Evolutionary conservation across 2,888 invertebrate species (phyloP).

Genomic region (Drepanosiphum platanoidis): DNA sequence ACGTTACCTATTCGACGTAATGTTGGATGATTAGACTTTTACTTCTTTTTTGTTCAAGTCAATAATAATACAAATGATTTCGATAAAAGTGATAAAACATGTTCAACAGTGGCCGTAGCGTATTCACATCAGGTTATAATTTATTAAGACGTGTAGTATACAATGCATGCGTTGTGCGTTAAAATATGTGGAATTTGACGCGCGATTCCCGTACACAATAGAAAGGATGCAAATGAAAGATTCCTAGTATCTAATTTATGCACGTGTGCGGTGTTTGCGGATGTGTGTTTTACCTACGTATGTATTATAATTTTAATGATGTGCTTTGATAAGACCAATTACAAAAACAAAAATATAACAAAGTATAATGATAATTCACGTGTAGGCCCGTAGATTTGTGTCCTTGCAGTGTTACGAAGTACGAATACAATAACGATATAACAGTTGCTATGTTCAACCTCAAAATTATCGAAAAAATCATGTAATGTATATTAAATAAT

Average conservation of each 20-base stretch:
- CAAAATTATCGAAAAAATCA: neutral
- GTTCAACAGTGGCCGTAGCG: neutral
- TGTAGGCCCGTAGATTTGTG: neutral
- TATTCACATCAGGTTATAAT: too few species aligned
- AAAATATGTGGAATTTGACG: neutral
- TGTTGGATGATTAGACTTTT: neutral
- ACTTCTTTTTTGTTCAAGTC: neutral
- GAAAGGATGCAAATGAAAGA: neutral
- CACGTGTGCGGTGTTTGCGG: neutral
- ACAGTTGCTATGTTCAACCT: neutral
- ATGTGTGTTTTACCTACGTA: neutral
- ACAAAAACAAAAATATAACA: neutral
- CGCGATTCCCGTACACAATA: neutral
- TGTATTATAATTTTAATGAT: conserved; percentile 10
- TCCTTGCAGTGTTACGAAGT: neutral
- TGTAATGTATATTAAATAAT: neutral
- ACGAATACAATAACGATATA: neutral
- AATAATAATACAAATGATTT: neutral
- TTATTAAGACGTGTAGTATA: neutral
- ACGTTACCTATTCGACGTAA: neutral
- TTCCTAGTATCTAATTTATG: neutral
- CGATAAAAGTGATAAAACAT: neutral
- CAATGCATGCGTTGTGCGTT: neutral
- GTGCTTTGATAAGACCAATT: neutral
- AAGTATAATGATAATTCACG: neutral